Evolutionary conservation across 2,797 vertebrate genomes (phyloP).

Genomic region (Hypotaenidia philippensis): DNA sequence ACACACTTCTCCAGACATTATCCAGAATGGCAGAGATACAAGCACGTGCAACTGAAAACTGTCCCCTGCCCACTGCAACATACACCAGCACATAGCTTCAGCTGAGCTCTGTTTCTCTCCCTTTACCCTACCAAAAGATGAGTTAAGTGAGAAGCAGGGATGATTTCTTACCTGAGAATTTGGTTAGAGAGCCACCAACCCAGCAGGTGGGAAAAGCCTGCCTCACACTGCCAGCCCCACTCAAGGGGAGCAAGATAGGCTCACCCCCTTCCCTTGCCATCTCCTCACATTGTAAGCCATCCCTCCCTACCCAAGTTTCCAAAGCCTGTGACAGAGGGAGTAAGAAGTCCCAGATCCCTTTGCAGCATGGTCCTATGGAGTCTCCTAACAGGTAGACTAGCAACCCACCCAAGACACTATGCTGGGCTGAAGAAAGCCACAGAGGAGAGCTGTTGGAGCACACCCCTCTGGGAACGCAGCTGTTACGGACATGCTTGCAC

Average conservation of each 20-base stretch:
- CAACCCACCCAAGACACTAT: neutral
- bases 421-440: neutral
- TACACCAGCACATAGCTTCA: neutral
- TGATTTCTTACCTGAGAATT: neutral
- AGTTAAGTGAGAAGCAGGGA: neutral
- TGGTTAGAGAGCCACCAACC: neutral
- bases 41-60: rapidly evolving
- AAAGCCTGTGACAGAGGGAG: neutral
- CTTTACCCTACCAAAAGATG: neutral
- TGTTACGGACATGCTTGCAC: rapidly evolving
- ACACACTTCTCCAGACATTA: neutral
- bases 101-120: neutral
- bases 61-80: neutral
- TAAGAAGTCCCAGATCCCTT: neutral
- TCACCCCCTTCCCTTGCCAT: neutral
- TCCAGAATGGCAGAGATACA: neutral
- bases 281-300: neutral
- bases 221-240: neutral
- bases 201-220: neutral
- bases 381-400: neutral
- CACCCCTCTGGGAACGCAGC: rapidly evolving
- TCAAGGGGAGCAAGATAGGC: neutral
- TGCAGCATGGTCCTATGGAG: neutral
- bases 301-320: neutral
- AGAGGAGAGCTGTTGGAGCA: neutral